These are phyloP conservation scores for Coregonus ussuriensis DNA, from an alignment of 2,797 vertebrate genomes.

Conservation along the genomic window DNA sequence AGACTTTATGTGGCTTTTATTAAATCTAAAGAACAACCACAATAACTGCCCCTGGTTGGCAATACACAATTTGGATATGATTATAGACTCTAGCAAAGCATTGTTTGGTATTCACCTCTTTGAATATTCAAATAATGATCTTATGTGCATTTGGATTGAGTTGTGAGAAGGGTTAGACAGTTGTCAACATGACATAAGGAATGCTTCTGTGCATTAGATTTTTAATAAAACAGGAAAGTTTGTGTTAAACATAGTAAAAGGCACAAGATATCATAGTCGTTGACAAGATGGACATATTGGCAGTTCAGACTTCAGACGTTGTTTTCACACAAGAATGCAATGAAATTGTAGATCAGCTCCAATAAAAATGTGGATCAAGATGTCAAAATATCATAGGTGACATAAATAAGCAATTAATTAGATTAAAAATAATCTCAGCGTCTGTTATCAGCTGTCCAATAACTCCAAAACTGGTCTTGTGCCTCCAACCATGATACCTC, in stretches of 20 bases:
- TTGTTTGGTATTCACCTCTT: background rate
- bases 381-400: background rate
- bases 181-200: conserved; percentile 71
- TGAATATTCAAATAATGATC: conserved; percentile 5
- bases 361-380: background rate
- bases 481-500: background rate
- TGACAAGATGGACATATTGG: background rate
- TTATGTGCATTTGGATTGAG: conserved; percentile 21
- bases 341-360: background rate
- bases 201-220: conserved; percentile 63
- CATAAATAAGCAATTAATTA: background rate
- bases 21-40: background rate
- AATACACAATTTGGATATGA: background rate
- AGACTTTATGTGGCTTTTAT: background rate
- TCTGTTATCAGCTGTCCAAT: background rate
- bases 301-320: background rate
- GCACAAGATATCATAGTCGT: background rate
- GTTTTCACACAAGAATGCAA: background rate
- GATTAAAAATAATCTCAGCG: background rate
- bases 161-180: conserved; percentile 41
- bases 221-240: background rate
- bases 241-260: conserved; percentile 28
- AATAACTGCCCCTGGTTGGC: background rate
- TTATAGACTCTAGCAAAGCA: background rate
- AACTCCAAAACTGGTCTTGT: background rate